These are phyloP conservation scores for Palythoa heliodiscus DNA, from an alignment of 92 coral and sea anemone genomes.

Conservation along the genomic window DNA sequence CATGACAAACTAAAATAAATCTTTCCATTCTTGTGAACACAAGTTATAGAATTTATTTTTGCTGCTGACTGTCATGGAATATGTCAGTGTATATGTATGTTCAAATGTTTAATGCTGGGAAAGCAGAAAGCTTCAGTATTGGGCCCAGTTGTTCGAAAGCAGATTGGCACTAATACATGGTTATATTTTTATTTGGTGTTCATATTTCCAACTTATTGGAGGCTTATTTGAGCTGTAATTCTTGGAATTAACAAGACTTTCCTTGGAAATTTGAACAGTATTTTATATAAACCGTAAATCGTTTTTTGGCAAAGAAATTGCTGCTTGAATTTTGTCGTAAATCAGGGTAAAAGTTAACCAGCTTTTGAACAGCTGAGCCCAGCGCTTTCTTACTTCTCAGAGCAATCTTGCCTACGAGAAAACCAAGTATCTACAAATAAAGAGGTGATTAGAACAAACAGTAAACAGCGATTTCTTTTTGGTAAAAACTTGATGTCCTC, in stretches of 20 bases:
- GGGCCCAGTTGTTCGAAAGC: no score
- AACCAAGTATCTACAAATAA: neutral
- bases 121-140: neutral
- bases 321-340: no score
- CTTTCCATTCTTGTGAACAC: constrained; percentile 26
- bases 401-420: neutral
- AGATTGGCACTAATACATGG: no score
- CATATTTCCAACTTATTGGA: no score
- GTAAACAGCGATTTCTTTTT: neutral
- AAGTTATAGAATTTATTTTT: constrained; percentile 37
- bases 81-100: constrained; percentile 25
- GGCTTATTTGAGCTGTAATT: no score
- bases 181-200: no score
- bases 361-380: neutral
- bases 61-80: constrained; percentile 35
- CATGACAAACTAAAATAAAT: constrained; percentile 47
- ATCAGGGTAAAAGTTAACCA: no score
- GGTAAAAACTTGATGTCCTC: neutral
- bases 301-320: no score
- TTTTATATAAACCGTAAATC: no score
- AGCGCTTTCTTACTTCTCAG: constrained; percentile 1
- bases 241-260: no score
- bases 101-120: constrained; percentile 23
- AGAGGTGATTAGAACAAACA: constrained; percentile 8
- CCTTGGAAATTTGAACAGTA: no score